Evolutionary conservation across 2,888 invertebrate genomes (phyloP).

Genomic region (Gortyna flavago): DNA sequence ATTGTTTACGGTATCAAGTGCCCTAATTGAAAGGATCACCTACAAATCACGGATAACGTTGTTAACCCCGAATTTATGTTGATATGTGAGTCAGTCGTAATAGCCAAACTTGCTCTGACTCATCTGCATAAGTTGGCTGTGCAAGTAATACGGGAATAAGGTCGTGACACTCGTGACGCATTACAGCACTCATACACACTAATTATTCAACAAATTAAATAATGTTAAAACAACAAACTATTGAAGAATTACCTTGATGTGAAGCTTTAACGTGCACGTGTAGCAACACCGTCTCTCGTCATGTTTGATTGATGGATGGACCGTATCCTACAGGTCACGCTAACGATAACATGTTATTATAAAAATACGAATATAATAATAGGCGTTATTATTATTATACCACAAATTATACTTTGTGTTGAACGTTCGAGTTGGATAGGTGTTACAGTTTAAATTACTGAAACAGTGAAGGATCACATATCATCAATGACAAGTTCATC

Average conservation of each 20-base stretch:
- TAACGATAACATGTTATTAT: slow-evolving; percentile 74
- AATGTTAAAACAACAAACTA: slow-evolving; percentile 54
- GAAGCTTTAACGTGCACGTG: slow-evolving; percentile 47
- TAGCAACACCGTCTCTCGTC: slow-evolving; percentile 59
- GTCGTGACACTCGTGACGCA: slow-evolving; percentile 86
- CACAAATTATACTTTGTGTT: slow-evolving; percentile 48
- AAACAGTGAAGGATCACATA: slow-evolving; percentile 22
- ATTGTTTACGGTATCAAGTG: slow-evolving; percentile 28
- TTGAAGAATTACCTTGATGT: slow-evolving; percentile 42
- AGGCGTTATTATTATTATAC: slow-evolving; percentile 50
- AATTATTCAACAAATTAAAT: slow-evolving; percentile 72
- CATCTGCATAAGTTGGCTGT: slow-evolving; percentile 77
- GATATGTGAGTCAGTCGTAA: slow-evolving; percentile 80
- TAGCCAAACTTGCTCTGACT: slow-evolving; percentile 80
- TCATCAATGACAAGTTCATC: slow-evolving; percentile 33
- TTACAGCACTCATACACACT: slow-evolving; percentile 71
- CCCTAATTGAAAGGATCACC: slow-evolving; percentile 47
- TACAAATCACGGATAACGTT: slow-evolving; percentile 46
- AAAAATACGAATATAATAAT: slow-evolving; percentile 67
- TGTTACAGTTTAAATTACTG: slow-evolving; percentile 20
- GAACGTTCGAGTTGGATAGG: slow-evolving; percentile 8
- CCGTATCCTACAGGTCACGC: slow-evolving; percentile 72
- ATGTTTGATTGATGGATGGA: slow-evolving; percentile 78
- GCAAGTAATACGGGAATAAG: slow-evolving; percentile 78
- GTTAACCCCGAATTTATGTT: slow-evolving; percentile 52